phyloP scores from a whole-genome alignment of 1,140 invertebrate species.

The Oscheius sp. region DNA sequence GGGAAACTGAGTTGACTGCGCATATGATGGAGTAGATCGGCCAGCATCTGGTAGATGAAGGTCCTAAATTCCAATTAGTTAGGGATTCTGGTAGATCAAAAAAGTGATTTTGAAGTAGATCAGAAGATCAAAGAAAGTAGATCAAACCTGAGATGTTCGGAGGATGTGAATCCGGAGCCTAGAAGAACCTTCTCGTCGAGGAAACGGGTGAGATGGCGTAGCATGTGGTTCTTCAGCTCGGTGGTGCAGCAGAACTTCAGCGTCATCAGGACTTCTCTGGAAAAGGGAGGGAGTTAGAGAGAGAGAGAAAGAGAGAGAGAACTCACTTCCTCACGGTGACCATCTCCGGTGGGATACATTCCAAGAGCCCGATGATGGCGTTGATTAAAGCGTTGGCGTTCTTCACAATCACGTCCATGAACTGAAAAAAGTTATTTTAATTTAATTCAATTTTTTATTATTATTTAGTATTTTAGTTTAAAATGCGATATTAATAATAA shows the following conservation, averaged over 20 bases:
- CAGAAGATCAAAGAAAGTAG: background rate
- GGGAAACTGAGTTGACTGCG: constrained; percentile 15
- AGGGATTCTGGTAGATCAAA: too few species aligned
- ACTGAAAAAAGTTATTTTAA: constrained; percentile 8
- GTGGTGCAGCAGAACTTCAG: constrained; percentile 16
- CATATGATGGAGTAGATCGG: constrained; percentile 35
- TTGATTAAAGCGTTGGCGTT: background rate
- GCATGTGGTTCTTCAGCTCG: constrained; percentile 15
- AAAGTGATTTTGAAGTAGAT: background rate
- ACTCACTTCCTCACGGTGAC: constrained; percentile 7
- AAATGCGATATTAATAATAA: too few species aligned
- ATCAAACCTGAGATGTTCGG: constrained; percentile 7
- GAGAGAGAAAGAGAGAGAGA: background rate
- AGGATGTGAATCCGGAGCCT: constrained; percentile 17
- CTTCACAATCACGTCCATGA: constrained; percentile 20
- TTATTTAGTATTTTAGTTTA: background rate
- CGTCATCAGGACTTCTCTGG: constrained; percentile 21
- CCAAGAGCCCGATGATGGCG: constrained; percentile 11
- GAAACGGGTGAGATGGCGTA: constrained; percentile 21
- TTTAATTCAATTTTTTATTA: background rate
- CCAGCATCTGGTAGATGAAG: constrained; percentile 28
- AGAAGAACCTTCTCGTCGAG: constrained; percentile 9
- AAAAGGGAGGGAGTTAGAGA: background rate
- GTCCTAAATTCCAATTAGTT: background rate
- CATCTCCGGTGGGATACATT: background rate